phyloP scores from a whole-genome alignment of 2,888 invertebrate species.

The Iphiclides podalirius region DNA sequence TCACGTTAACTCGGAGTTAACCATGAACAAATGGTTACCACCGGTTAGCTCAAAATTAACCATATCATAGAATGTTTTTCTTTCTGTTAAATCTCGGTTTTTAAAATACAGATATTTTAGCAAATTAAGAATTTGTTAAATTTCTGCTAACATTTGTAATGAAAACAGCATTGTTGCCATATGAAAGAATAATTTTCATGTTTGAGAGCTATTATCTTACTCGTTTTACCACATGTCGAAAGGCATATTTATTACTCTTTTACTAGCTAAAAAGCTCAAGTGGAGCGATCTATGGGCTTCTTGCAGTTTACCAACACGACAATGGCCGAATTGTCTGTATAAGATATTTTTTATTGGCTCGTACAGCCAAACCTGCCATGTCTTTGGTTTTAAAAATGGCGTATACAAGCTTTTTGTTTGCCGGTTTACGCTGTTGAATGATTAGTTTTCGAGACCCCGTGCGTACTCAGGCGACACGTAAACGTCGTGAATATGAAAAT shows the following conservation, averaged over 20 bases:
- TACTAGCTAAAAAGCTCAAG: constrained; percentile 72
- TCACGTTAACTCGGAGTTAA: too few species aligned
- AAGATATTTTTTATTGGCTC: constrained; percentile 79
- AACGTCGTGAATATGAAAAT: constrained; percentile 78
- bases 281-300: constrained; percentile 78
- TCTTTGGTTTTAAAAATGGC: constrained; percentile 82
- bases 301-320: constrained; percentile 80
- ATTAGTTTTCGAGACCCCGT: constrained; percentile 60
- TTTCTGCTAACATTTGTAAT: constrained; percentile 14
- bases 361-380: constrained; percentile 77
- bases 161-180: constrained; percentile 46
- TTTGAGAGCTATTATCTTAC: constrained; percentile 60
- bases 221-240: constrained; percentile 75
- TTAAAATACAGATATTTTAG: too few species aligned
- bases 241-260: constrained; percentile 76
- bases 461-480: constrained; percentile 61
- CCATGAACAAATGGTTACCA: too few species aligned
- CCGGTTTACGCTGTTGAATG: constrained; percentile 79
- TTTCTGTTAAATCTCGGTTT: too few species aligned
- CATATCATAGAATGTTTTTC: too few species aligned
- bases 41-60: too few species aligned
- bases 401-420: constrained; percentile 83
- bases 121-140: too few species aligned
- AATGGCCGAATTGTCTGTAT: constrained; percentile 78
- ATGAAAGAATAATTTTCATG: constrained; percentile 42